Conservation (phyloP, 2,113 vertebrate genomes). For the Orientallactaga bullata region DNA sequence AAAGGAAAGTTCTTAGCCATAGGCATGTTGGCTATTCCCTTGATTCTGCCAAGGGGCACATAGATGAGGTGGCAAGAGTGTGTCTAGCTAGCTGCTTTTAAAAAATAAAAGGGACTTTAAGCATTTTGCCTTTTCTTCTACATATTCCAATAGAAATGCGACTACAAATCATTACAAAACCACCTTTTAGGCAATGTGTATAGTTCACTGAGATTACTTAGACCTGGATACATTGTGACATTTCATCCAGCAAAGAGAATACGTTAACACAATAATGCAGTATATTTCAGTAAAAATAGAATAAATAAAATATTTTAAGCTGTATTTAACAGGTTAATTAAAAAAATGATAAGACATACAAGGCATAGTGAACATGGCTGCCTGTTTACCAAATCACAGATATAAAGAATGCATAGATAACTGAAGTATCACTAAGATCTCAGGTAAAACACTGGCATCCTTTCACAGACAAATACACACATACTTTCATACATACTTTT, state of each 20-base stretch:
- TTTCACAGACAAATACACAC: slow-evolving; percentile 64
- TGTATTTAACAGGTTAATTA: slow-evolving; percentile 91
- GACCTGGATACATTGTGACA: slow-evolving; percentile 84
- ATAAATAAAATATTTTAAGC: slow-evolving; percentile 98
- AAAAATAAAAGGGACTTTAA: slow-evolving; percentile 84
- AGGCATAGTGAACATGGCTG: slow-evolving; percentile 89
- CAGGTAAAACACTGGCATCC: slow-evolving; percentile 82
- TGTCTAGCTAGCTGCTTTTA: slow-evolving; percentile 80
- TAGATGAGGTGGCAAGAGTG: slow-evolving; percentile 66
- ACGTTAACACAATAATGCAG: slow-evolving; percentile 88
- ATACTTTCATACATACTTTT: slow-evolving; percentile 88
- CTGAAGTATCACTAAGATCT: slow-evolving; percentile 86
- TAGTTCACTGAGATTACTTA: slow-evolving; percentile 86
- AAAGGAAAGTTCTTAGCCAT: slow-evolving; percentile 71
- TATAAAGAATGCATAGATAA: slow-evolving; percentile 97
- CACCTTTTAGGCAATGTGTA: slow-evolving; percentile 80
- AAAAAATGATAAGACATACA: slow-evolving; percentile 90
- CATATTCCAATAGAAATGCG: slow-evolving; percentile 87
- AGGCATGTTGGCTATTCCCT: slow-evolving; percentile 60
- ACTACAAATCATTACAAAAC: slow-evolving; percentile 89
- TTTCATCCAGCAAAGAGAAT: slow-evolving; percentile 84
- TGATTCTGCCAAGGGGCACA: slow-evolving; percentile 47
- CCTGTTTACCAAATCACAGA: slow-evolving; percentile 85
- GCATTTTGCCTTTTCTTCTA: slow-evolving; percentile 84
- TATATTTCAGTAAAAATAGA: slow-evolving; percentile 98